Evolutionary conservation across 2,797 vertebrate species (phyloP).

Genomic region (Chelmon rostratus): DNA sequence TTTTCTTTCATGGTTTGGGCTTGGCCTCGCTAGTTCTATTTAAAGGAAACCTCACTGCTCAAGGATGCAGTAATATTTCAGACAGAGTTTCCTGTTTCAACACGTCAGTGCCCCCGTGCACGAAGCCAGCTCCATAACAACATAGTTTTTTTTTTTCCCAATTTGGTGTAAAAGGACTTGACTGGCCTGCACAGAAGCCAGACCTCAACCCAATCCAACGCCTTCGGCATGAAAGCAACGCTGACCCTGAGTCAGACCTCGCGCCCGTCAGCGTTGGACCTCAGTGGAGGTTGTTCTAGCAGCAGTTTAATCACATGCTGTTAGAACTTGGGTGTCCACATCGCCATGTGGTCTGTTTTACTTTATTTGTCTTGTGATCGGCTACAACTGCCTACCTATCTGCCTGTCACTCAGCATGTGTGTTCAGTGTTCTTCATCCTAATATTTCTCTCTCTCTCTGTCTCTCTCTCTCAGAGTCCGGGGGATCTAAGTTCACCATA

Average conservation of each 20-base stretch:
- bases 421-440: not conserved
- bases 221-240: not conserved
- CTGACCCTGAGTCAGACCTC: not conserved
- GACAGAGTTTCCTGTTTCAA: not conserved
- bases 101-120: too few relatives aligned
- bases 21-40: too few relatives aligned
- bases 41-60: not conserved
- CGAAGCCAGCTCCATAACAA: not conserved
- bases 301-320: not conserved
- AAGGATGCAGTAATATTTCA: not conserved
- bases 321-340: not conserved
- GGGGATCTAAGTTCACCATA: slow-evolving; percentile 94
- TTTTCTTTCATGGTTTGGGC: not conserved
- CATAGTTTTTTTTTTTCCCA: too few relatives aligned
- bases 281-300: not conserved
- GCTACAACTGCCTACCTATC: too few relatives aligned
- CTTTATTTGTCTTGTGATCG: not conserved
- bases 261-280: too few relatives aligned
- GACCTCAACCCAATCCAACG: not conserved
- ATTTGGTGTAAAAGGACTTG: too few relatives aligned
- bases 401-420: not conserved
- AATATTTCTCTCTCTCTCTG: not conserved
- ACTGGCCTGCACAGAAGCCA: not conserved
- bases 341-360: too few relatives aligned
- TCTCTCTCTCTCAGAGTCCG: slow-evolving; percentile 81